A percentile compares a stretch with the other conserved stretches of the same genome.
phyloP scores from a whole-genome alignment of 2,888 invertebrate species.

The Dolomedes plantarius region DNA sequence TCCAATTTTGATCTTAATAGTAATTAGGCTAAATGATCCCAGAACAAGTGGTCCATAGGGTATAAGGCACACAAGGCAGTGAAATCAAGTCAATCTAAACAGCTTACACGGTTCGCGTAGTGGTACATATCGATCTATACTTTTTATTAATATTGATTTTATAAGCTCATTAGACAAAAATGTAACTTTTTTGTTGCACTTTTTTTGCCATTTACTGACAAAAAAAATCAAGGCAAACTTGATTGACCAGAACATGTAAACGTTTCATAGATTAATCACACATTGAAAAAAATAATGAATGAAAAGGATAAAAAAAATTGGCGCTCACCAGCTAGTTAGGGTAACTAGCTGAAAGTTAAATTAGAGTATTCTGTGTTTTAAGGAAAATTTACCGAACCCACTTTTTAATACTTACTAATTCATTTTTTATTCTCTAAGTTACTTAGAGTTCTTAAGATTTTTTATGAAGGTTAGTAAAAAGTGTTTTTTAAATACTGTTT shows the following conservation, averaged over 20 bases:
- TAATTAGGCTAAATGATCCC: slow-evolving; percentile 71
- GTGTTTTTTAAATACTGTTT: neutral
- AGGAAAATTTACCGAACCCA: slow-evolving; percentile 27
- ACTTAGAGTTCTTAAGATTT: slow-evolving; percentile 13
- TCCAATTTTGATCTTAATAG: slow-evolving; percentile 72
- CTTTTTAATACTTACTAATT: slow-evolving; percentile 10
- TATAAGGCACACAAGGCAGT: slow-evolving; percentile 62
- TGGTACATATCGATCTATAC: slow-evolving; percentile 62
- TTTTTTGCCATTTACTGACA: slow-evolving; percentile 29
- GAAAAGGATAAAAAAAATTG: slow-evolving; percentile 17
- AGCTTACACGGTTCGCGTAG: slow-evolving; percentile 65
- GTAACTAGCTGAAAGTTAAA: slow-evolving; percentile 65
- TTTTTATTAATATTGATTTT: slow-evolving; percentile 71
- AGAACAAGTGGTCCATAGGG: slow-evolving; percentile 70
- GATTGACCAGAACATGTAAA: slow-evolving; percentile 71
- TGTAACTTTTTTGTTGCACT: slow-evolving; percentile 41
- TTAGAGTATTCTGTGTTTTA: slow-evolving; percentile 48
- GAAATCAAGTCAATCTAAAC: slow-evolving; percentile 68
- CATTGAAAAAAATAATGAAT: slow-evolving; percentile 27
- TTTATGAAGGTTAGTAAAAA: neutral
- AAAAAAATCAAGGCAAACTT: slow-evolving; percentile 65
- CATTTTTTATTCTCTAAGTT: slow-evolving; percentile 12
- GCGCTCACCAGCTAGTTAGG: slow-evolving; percentile 56
- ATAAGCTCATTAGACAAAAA: slow-evolving; percentile 65
- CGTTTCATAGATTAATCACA: slow-evolving; percentile 61